phyloP scores from a whole-genome alignment of 2,888 invertebrate genomes.

The Andrena trimmerana region DNA sequence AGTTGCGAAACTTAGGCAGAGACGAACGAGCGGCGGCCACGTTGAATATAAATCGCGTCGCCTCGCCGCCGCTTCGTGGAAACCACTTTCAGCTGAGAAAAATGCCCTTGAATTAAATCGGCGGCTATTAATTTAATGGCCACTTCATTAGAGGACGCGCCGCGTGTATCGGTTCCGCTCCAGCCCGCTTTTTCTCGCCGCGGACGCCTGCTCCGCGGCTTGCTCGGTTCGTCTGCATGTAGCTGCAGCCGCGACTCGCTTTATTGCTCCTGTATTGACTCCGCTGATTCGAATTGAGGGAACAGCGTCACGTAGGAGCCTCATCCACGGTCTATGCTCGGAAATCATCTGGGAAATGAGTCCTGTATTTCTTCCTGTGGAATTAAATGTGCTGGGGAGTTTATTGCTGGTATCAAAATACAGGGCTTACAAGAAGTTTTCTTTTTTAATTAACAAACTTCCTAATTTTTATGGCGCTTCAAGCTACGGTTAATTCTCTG shows the following conservation, averaged over 20 bases:
- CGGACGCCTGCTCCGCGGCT: neutral
- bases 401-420: neutral
- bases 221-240: neutral
- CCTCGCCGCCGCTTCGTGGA: slow-evolving; percentile 50
- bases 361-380: neutral
- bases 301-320: neutral
- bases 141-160: slow-evolving; percentile 58
- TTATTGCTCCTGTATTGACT: neutral
- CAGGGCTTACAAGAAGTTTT: neutral
- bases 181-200: neutral
- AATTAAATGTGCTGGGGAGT: neutral
- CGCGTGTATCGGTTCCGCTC: slow-evolving; percentile 56
- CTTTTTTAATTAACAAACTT: neutral
- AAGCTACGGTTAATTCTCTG: too few species aligned
- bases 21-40: slow-evolving; percentile 69
- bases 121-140: slow-evolving; percentile 63
- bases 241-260: neutral
- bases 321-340: too few species aligned
- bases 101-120: slow-evolving; percentile 66
- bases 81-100: slow-evolving; percentile 61
- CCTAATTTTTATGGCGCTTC: neutral
- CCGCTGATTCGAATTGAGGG: neutral
- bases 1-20: slow-evolving; percentile 69
- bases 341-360: too few species aligned
- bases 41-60: slow-evolving; percentile 70